Evolutionary conservation across 2,888 invertebrate species (phyloP), one percentile per base, ranked within the genome.

Genomic region (Ptilodon capucinus): DNA sequence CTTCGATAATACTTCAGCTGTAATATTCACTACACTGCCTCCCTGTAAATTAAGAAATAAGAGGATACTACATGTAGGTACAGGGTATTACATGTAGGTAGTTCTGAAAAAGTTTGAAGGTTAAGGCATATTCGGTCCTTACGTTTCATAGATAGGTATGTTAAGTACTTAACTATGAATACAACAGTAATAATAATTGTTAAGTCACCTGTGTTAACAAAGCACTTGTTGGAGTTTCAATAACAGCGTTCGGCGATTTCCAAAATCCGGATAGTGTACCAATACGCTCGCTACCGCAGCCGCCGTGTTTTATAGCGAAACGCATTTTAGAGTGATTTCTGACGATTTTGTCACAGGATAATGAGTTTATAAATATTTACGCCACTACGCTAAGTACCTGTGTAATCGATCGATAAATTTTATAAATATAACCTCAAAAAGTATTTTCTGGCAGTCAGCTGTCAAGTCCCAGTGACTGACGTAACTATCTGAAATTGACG

Each of bases 21-120:
- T 96, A 17, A 98, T 82, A 81, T 97, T 95, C 0, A 97, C 96
- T 40, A 97, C 93, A 80, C 95, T 95, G 39, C 97, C 98, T 63
- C 95, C 94, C 95, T 96, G 79, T 46, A 91, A 80, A 68, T 16
- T 18, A 11, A 11, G 42, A 36, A 18, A 17, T 42, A 35, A n/a
- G n/a, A n/a, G n/a, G n/a, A n/a, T n/a, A n/a, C n/a, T n/a, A n/a
- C n/a, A n/a, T n/a, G n/a, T n/a, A n/a, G n/a, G n/a, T n/a, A n/a
- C n/a, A n/a, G n/a, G n/a, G n/a, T n/a, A n/a, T n/a, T n/a, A n/a
- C n/a, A n/a, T n/a, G n/a, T n/a, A n/a, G n/a, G n/a, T n/a, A n/a
- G n/a, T n/a, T n/a, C n/a, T n/a, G n/a, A n/a, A n/a, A n/a, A n/a
- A n/a, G n/a, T n/a, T n/a, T n/a, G n/a, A n/a, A n/a, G n/a, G n/a